phyloP scores from a whole-genome alignment of 2,113 vertebrate species.

The Alces alces region DNA sequence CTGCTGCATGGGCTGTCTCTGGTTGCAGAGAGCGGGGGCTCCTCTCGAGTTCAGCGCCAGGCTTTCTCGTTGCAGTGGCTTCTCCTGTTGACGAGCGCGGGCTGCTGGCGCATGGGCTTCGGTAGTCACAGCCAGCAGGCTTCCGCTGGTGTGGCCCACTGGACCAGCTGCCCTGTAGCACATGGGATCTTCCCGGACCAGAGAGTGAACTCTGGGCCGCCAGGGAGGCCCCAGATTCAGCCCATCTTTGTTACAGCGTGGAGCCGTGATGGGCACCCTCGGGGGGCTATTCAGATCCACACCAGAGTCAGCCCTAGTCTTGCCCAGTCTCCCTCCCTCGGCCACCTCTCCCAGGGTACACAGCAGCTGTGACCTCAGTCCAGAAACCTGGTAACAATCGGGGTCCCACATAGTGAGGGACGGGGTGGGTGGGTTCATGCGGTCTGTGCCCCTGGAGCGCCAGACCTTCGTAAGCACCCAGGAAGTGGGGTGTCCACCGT shows the following conservation, averaged over 20 bases:
- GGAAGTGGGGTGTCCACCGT: background rate
- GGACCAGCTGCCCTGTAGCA: background rate
- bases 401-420: rapidly evolving
- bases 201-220: background rate
- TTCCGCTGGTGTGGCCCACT: background rate
- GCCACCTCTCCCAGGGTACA: background rate
- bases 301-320: background rate
- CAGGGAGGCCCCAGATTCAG: background rate
- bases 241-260: background rate
- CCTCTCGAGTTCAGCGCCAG: rapidly evolving
- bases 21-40: background rate
- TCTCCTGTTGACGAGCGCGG: background rate
- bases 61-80: background rate
- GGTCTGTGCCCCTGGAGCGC: background rate
- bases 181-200: background rate
- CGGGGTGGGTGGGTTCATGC: rapidly evolving
- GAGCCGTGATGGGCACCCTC: too few species aligned
- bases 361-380: background rate
- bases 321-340: background rate
- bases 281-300: rapidly evolving
- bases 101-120: background rate
- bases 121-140: background rate
- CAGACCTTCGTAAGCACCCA: background rate
- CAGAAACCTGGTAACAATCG: background rate
- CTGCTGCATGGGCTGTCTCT: background rate